phyloP scores from a whole-genome alignment of 1,140 invertebrate species.

The Pseudachorutes palmiensis region DNA sequence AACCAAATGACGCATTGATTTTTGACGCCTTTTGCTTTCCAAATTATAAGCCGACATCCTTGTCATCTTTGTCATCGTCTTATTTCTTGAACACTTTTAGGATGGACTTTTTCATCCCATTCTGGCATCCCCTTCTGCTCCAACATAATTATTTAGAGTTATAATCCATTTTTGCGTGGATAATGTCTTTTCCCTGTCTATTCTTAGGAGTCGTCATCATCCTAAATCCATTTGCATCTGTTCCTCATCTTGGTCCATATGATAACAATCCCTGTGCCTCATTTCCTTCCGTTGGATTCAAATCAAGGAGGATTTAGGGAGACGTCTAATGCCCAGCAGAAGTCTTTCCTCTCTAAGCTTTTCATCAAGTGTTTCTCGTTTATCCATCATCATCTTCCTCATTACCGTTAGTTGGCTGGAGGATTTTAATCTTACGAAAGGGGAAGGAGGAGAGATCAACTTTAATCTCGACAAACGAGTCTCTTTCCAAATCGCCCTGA shows the following conservation, averaged over 20 bases:
- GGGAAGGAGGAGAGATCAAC: not conserved
- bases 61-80: too few species aligned
- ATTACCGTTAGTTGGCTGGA: not conserved
- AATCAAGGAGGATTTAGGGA: not conserved
- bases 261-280: not conserved
- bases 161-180: not conserved
- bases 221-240: not conserved
- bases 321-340: not conserved
- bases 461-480: not conserved
- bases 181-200: not conserved
- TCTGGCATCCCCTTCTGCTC: not conserved
- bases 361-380: not conserved
- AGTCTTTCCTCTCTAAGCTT: not conserved
- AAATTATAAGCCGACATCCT: too few species aligned
- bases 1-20: too few species aligned
- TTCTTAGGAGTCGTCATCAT: not conserved
- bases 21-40: too few species aligned
- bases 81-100: too few species aligned
- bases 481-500: not conserved
- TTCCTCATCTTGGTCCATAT: not conserved
- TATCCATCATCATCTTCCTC: slow-evolving; percentile 7
- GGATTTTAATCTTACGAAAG: not conserved
- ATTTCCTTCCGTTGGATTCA: not conserved
- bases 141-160: not conserved
- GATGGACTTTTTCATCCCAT: not conserved